Evolutionary conservation across 2,888 invertebrate species (phyloP), one percentile per base, ranked within the genome.

Genomic region (Agrypnus murinus): DNA sequence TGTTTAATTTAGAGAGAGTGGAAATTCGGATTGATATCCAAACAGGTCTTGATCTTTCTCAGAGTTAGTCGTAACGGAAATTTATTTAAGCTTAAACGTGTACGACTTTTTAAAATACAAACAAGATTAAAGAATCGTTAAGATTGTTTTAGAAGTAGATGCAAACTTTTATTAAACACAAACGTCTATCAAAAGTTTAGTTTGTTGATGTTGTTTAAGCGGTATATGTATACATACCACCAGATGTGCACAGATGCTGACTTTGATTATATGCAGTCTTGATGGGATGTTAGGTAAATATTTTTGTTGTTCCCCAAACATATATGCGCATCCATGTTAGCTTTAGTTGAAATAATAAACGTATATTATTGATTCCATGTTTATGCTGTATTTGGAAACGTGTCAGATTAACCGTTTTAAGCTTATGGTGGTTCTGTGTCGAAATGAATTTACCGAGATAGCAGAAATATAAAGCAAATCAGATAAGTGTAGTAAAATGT

Each of bases 201-300:
- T 55, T 17, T 55, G 36, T 53, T 53, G 53, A 53, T 32, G 34
- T 53, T 19, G 53, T 53, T 53, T 7, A n/a, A 12, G 40, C 7
- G 40, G 40, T 12, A 4, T 12, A n/a, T 25, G 31, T 36, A 15
- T 55, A 55, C 36, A 15, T 17, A 36, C 34, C 17, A 17, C 36
- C 55, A 36, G 55, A 36, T 55, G 55, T 36, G 55, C 34, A 36
- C 55, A 36, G 17, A 12, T 9, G 17, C 38, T 36, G 55, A 36
- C 55, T 55, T 55, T 17, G 17, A 55, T 55, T 55, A 36, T 36
- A 36, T 36, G 48, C 36, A 32, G 14, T 55, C 5, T 0, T 55
- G 55, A 6, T 50, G 50, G 31, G 12, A 50, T 17, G 31, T 15
- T 55, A 17, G 17, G 36, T 15, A 55, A 55, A 55, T 55, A 36